phyloP scores from a whole-genome alignment of 2,113 vertebrate species.

The Oryctolagus cuniculus region DNA sequence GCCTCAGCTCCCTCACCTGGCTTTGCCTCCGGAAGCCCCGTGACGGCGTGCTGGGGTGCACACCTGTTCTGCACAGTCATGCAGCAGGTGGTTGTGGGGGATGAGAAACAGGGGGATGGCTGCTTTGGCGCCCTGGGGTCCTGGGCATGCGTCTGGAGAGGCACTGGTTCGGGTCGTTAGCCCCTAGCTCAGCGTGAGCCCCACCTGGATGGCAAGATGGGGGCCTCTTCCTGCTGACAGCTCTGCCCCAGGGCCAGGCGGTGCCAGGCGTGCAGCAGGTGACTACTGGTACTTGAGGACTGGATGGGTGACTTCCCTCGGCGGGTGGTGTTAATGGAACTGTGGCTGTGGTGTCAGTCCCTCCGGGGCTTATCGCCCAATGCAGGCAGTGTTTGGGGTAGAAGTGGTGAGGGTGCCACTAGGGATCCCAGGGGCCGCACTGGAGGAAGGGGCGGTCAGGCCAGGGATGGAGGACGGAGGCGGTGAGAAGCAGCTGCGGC shows the following conservation, averaged over 20 bases:
- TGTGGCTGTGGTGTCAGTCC: neutral
- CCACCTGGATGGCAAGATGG: neutral
- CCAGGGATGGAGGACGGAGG: neutral
- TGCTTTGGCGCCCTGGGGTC: neutral
- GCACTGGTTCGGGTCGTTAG: rapidly evolving
- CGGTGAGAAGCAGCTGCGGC: neutral
- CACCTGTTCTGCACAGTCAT: neutral
- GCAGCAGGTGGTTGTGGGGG: rapidly evolving
- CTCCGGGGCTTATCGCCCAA: neutral
- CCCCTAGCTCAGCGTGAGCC: neutral
- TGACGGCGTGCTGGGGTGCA: neutral
- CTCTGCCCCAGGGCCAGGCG: neutral
- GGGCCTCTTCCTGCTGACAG: neutral
- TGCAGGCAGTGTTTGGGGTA: neutral
- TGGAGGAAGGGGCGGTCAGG: neutral
- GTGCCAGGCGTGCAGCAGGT: neutral
- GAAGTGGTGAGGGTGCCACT: neutral
- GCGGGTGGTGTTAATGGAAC: neutral
- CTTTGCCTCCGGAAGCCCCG: neutral
- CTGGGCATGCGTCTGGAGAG: neutral
- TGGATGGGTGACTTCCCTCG: neutral
- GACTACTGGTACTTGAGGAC: neutral
- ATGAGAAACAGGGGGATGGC: rapidly evolving
- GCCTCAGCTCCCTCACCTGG: neutral
- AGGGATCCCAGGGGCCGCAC: too few species aligned